phyloP scores from a whole-genome alignment of 1,140 invertebrate species.

The Polyergus mexicanus region DNA sequence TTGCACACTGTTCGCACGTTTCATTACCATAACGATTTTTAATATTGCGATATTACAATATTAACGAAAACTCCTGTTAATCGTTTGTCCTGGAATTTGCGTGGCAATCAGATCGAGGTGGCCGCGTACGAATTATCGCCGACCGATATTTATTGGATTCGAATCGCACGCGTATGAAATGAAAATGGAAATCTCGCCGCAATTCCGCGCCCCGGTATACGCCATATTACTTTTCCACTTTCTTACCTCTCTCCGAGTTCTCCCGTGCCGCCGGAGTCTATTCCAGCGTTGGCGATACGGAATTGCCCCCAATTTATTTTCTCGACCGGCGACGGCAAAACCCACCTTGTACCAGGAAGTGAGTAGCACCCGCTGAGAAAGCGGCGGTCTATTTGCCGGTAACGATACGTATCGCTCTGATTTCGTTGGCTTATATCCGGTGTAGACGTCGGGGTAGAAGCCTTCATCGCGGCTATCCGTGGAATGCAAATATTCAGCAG shows the following conservation, averaged over 20 bases:
- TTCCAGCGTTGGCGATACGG: slow-evolving; percentile 43
- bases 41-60: slow-evolving; percentile 8
- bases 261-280: slow-evolving; percentile 41
- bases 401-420: slow-evolving; percentile 41
- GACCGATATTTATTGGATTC: slow-evolving; percentile 41
- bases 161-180: neutral
- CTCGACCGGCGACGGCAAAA: slow-evolving; percentile 7
- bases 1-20: neutral
- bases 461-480: slow-evolving; percentile 3
- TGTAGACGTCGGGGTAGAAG: too few species aligned
- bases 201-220: slow-evolving; percentile 8
- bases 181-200: slow-evolving; percentile 51
- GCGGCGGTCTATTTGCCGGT: slow-evolving; percentile 55
- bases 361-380: slow-evolving; percentile 45
- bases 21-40: slow-evolving; percentile 22
- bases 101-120: neutral
- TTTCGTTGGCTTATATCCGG: slow-evolving; percentile 33
- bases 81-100: slow-evolving; percentile 39
- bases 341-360: slow-evolving; percentile 54
- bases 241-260: slow-evolving; percentile 35
- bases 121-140: slow-evolving; percentile 35
- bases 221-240: slow-evolving; percentile 25
- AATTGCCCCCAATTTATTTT: slow-evolving; percentile 60
- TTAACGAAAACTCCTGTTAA: slow-evolving; percentile 24
- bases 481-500: slow-evolving; percentile 45